Base-by-base conservation (phyloP, 2,797 vertebrate species). In the Melanotaenia nigrans region DNA sequence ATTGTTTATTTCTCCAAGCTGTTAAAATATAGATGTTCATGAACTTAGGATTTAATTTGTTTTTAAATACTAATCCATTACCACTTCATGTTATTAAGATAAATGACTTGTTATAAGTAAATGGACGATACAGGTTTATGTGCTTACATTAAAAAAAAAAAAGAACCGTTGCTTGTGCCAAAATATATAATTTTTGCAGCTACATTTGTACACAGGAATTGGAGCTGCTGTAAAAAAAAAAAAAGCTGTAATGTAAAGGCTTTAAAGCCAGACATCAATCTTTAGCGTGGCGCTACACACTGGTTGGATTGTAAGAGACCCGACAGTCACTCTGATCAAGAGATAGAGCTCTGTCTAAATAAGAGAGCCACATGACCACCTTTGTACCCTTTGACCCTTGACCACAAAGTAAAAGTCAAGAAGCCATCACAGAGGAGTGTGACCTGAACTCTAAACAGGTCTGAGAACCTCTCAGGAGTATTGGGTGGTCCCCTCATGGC, bases 131-230 rank as follows among this genome's bases (percentile, higher is more conserved):
- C 61, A 69, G 66, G 88, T 81, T 87, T 88, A 61, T 82, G 66
- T 82, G 75, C 60, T 84, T 78, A 76, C 82, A 51, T 85, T n/a
- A 42, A 73, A 82, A 79, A 76, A 75, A 75, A 32, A 61, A 74
- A 14, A 14, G 30, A 8, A 25, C 69, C 83, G 89, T 92, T 86
- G 71, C 91, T 92, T 91, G 91, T 94, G 94, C 93, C 94, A 95
- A 94, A 30, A 94, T 91, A 87, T 90, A 86, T 84, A 18, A 79
- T 86, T 86, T 85, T 71, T 89, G 85, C 89, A 82, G 81, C 86
- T 90, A 77, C 87, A 72, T 61, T 75, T 83, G 72, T 79, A 60
- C 78, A 79, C 73, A 84, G 63, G 64, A 81, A 81, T 65, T 77
- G 65, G 78, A 81, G 81, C 81, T 88, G 83, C 83, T 85, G 79